These are phyloP conservation scores for Falco columbarius DNA, from an alignment of 2,797 vertebrate genomes.

Conservation along the genomic window DNA sequence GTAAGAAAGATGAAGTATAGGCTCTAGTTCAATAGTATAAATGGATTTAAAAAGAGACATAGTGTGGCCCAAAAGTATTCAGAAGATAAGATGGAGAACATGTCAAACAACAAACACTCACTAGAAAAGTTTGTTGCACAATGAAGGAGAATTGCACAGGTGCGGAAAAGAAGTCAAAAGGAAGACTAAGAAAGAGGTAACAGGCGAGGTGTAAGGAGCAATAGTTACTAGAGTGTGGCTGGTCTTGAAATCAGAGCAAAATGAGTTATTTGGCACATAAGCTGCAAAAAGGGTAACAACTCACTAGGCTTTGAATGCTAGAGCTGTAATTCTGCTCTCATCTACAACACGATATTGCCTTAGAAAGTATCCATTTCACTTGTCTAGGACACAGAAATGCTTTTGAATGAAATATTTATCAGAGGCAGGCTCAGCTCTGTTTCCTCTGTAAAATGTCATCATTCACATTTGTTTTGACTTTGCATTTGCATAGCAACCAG, in stretches of 20 bases:
- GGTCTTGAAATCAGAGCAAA: neutral
- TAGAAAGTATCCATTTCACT: neutral
- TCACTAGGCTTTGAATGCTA: neutral
- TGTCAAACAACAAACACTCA: neutral
- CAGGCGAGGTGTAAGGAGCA: neutral
- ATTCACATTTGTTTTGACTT: conserved; percentile 27
- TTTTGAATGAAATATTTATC: conserved; percentile 14
- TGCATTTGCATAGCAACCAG: neutral
- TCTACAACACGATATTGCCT: neutral
- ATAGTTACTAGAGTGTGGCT: neutral
- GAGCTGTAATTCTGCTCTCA: neutral
- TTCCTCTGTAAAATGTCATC: conserved; percentile 2
- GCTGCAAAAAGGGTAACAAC: neutral
- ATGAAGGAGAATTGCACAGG: neutral
- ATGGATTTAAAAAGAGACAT: neutral
- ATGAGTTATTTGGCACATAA: neutral
- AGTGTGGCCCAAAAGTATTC: neutral
- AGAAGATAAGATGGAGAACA: neutral
- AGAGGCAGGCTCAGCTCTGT: neutral
- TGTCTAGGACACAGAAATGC: neutral
- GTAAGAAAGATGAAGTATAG: neutral
- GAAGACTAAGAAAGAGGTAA: neutral
- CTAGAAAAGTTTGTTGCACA: neutral
- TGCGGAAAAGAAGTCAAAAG: neutral
- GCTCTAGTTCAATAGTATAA: neutral